phyloP scores from a whole-genome alignment of 2,888 invertebrate species.

The Thelaira solivaga region DNA sequence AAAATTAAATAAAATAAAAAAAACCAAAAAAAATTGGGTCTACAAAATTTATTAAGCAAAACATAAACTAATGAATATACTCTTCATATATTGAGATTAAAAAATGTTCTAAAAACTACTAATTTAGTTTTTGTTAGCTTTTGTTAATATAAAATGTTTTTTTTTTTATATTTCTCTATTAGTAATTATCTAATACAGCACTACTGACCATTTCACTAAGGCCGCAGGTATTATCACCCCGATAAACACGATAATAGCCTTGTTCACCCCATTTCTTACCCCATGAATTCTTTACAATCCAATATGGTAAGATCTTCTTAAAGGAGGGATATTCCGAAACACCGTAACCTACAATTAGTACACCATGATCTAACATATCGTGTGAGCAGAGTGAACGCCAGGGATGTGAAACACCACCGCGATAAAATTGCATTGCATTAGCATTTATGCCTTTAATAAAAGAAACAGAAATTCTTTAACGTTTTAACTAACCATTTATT shows the following conservation, averaged over 20 bases:
- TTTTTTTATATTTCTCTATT: slow-evolving; percentile 30
- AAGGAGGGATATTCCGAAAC: slow-evolving; percentile 86
- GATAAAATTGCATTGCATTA: slow-evolving; percentile 97
- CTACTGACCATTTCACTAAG: slow-evolving; percentile 94
- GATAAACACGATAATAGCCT: slow-evolving; percentile 95
- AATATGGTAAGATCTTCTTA: slow-evolving; percentile 89
- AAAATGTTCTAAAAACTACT: no score
- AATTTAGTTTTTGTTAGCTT: no score
- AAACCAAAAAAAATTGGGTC: no score
- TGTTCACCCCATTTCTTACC: slow-evolving; percentile 93
- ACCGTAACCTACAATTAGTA: slow-evolving; percentile 96
- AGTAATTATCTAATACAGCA: slow-evolving; percentile 80
- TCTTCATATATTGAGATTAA: no score
- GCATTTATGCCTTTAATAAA: slow-evolving; percentile 86
- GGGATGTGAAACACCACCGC: slow-evolving; percentile 96
- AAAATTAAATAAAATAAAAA: no score
- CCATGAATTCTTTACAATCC: slow-evolving; percentile 98
- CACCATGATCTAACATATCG: slow-evolving; percentile 91
- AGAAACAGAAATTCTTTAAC: background rate
- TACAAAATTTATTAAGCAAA: no score
- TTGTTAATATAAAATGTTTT: slow-evolving; percentile 24
- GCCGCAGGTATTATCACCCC: slow-evolving; percentile 96
- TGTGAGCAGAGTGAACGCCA: slow-evolving; percentile 89
- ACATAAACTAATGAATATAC: no score
- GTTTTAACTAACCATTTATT: background rate